A percentile compares a stretch with the other conserved stretches of the same genome.
phyloP scores from a whole-genome alignment of 64 coral and sea anemone species.

The Dendrophyllia cribrosa region DNA sequence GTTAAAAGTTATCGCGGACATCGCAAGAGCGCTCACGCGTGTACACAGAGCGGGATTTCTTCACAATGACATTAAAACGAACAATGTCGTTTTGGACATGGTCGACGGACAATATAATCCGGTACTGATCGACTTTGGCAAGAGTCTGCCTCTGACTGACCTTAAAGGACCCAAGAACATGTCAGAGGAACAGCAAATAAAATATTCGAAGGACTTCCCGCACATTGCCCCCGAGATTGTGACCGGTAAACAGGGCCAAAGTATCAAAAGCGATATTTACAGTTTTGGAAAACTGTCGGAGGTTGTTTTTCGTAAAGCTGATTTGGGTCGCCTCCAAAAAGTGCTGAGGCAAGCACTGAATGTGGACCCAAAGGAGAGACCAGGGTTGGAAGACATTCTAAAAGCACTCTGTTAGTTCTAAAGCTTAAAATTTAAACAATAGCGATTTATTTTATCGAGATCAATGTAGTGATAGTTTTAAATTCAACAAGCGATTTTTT shows the following conservation, averaged over 20 bases:
- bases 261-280: constrained; percentile 5
- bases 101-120: background rate
- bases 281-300: constrained; percentile 12
- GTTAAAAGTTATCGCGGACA: too few relatives aligned
- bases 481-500: too few relatives aligned
- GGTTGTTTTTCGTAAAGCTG: background rate
- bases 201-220: background rate
- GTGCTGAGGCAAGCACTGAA: background rate
- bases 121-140: constrained; percentile 41
- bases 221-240: constrained; percentile 50
- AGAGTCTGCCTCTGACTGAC: background rate
- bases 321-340: background rate
- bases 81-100: constrained; percentile 2
- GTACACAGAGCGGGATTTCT: constrained; percentile 10
- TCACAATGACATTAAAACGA: constrained; percentile 6
- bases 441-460: too few relatives aligned
- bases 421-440: too few relatives aligned
- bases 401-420: background rate
- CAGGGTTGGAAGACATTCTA: background rate
- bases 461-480: too few relatives aligned
- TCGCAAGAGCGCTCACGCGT: background rate
- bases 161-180: constrained; percentile 3
- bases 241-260: background rate
- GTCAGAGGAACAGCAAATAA: background rate
- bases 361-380: background rate